Percentiles rank a stretch among this genome's conserved stretches.
These are phyloP conservation scores for Strigops habroptila DNA, from an alignment of 2,113 vertebrate genomes.

Conservation along the genomic window DNA sequence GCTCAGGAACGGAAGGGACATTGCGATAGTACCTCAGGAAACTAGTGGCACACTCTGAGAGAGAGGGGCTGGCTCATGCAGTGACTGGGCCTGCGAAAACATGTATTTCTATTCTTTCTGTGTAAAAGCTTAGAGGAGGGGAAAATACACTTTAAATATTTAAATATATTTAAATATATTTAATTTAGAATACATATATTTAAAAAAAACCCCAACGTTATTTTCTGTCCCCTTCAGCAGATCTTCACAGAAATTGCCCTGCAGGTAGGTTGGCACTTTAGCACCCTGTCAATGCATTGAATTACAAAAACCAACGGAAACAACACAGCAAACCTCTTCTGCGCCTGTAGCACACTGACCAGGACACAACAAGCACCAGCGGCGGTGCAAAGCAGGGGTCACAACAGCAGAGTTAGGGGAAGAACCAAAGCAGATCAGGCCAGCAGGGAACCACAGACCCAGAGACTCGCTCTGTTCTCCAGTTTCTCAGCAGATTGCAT, in stretches of 20 bases:
- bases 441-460: neutral
- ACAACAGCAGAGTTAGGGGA: neutral
- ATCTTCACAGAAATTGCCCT: conserved; percentile 4
- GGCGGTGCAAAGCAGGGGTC: neutral
- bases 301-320: neutral
- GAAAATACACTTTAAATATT: neutral
- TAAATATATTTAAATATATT: conserved; percentile 35
- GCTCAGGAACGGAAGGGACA: accelerated
- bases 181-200: conserved; percentile 33
- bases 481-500: neutral
- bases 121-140: neutral
- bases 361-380: neutral
- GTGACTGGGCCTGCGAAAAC: neutral
- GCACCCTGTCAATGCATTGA: conserved; percentile 3
- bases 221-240: neutral
- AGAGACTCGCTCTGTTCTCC: neutral
- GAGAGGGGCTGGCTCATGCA: neutral
- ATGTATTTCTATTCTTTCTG: neutral
- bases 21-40: neutral
- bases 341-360: accelerated
- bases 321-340: neutral
- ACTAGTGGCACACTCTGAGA: neutral
- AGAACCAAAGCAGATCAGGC: neutral
- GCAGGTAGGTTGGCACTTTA: conserved; percentile 1
- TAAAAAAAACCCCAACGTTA: neutral